phyloP scores from a whole-genome alignment of 1,140 invertebrate genomes.

The Dryas iulia region DNA sequence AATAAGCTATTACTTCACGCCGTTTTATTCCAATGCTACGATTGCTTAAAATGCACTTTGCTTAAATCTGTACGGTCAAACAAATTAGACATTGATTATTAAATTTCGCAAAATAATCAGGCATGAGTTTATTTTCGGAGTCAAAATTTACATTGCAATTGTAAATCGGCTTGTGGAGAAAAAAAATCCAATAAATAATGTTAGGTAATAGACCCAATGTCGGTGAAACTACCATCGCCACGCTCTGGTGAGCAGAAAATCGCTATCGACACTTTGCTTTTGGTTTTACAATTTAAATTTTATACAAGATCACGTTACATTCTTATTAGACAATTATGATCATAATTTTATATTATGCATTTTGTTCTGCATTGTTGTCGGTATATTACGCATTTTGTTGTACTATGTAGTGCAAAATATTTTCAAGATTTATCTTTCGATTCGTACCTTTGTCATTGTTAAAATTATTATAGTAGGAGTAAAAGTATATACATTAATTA shows the following conservation, averaged over 20 bases:
- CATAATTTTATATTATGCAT: no score
- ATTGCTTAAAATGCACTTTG: constrained; percentile 32
- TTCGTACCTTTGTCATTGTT: no score
- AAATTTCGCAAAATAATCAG: constrained; percentile 59
- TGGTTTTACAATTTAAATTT: constrained; percentile 34
- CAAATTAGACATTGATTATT: constrained; percentile 46
- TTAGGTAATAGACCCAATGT: constrained; percentile 74
- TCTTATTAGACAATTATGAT: neutral
- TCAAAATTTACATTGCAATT: constrained; percentile 56
- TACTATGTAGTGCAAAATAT: no score
- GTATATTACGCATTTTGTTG: no score
- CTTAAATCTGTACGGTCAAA: constrained; percentile 32
- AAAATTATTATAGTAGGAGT: no score
- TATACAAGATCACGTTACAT: neutral
- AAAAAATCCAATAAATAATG: constrained; percentile 60
- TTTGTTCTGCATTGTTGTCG: no score
- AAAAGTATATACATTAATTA: no score
- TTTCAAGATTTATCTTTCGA: no score
- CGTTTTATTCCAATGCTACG: constrained; percentile 38
- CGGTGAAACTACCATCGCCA: constrained; percentile 62
- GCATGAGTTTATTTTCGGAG: constrained; percentile 45
- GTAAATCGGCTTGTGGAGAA: constrained; percentile 43
- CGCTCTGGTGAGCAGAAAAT: constrained; percentile 68
- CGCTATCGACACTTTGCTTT: constrained; percentile 58
- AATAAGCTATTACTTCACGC: constrained; percentile 35